Percentiles rank a stretch among this genome's conserved stretches.
Evolutionary conservation across 2,797 vertebrate species (phyloP).

Genomic region (Melanotaenia pygmaea): DNA sequence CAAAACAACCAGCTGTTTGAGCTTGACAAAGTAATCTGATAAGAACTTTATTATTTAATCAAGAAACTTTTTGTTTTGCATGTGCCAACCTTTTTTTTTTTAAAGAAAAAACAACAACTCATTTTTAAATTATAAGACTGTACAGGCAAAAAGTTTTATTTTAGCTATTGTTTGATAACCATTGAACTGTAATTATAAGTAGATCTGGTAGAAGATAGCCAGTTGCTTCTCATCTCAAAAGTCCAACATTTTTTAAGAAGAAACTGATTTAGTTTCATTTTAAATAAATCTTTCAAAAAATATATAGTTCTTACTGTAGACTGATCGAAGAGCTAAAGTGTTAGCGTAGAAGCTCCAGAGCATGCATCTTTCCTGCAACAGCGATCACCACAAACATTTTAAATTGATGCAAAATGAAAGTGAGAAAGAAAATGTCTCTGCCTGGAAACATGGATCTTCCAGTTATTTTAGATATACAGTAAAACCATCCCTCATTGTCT

Average conservation of each 20-base stretch:
- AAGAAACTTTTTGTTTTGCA: background rate
- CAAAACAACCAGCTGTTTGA: slow-evolving; percentile 15
- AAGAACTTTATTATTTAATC: slow-evolving; percentile 13
- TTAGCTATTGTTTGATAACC: slow-evolving; percentile 35
- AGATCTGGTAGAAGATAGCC: slow-evolving; percentile 55
- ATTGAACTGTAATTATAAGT: slow-evolving; percentile 41
- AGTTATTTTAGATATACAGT: slow-evolving; percentile 14
- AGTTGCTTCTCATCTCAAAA: slow-evolving; percentile 46
- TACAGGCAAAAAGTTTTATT: slow-evolving; percentile 48
- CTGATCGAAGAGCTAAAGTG: slow-evolving; percentile 18
- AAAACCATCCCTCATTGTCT: slow-evolving; percentile 45
- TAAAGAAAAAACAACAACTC: background rate
- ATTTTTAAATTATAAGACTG: slow-evolving; percentile 45
- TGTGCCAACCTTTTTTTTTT: slow-evolving; percentile 64
- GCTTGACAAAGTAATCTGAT: background rate
- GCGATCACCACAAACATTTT: background rate
- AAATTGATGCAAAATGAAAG: background rate
- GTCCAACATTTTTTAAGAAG: slow-evolving; percentile 21
- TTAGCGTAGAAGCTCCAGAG: slow-evolving; percentile 61
- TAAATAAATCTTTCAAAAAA: background rate
- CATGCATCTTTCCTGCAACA: slow-evolving; percentile 1
- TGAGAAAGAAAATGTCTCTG: background rate
- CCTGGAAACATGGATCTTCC: background rate
- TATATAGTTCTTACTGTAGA: background rate
- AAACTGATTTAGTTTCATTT: slow-evolving; percentile 25